Conservation (phyloP, 2,888 invertebrate species). For the Metalampra italica region DNA sequence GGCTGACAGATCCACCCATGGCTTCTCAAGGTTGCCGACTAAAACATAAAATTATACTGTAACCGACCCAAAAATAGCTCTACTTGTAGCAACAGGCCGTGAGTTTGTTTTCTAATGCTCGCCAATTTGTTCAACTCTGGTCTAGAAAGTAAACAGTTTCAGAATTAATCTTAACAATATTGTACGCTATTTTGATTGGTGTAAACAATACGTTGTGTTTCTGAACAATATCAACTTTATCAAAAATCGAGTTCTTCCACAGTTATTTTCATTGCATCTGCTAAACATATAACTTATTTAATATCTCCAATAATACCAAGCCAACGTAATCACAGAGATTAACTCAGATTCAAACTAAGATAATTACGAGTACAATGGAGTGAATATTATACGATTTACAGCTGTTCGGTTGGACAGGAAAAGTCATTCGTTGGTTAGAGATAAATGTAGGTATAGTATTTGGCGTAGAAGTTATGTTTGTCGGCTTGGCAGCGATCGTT, state of each 20-base stretch:
- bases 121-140: conserved; percentile 35
- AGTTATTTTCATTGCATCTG: not conserved
- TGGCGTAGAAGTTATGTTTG: conserved; percentile 44
- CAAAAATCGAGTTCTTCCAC: not conserved
- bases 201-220: conserved; percentile 30
- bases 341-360: conserved; percentile 12
- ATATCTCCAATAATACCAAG: not conserved
- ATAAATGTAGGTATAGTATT: conserved; percentile 42
- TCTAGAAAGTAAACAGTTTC: conserved; percentile 29
- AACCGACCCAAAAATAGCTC: conserved; percentile 60
- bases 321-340: conserved; percentile 4
- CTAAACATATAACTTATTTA: too few relatives aligned
- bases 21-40: conserved; percentile 58
- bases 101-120: conserved; percentile 41
- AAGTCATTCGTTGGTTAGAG: conserved; percentile 54
- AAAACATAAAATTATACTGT: conserved; percentile 56
- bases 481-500: conserved; percentile 61
- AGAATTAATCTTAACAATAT: conserved; percentile 31
- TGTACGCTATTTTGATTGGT: conserved; percentile 22
- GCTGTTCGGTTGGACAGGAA: conserved; percentile 47
- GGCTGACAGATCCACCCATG: conserved; percentile 48
- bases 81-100: conserved; percentile 22
- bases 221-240: conserved; percentile 9
- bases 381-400: conserved; percentile 36
- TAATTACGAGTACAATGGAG: conserved; percentile 18